Evolutionary conservation across 2,888 invertebrate genomes (phyloP).

Genomic region (Troilus luridus): DNA sequence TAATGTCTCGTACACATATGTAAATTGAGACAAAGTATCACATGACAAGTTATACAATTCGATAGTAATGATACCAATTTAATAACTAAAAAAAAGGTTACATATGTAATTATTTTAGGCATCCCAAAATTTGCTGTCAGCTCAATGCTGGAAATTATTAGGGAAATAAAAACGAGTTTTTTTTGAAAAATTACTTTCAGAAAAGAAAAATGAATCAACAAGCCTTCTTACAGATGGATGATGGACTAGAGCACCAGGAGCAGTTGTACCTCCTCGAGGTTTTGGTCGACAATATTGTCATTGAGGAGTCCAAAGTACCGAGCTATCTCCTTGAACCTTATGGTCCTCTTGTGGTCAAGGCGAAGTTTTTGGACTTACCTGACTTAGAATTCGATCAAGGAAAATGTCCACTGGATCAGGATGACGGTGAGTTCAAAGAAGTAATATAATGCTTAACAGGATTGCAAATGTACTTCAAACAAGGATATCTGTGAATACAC

Average conservation of each 20-base stretch:
- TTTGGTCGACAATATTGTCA: slow-evolving; percentile 56
- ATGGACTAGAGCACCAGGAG: slow-evolving; percentile 54
- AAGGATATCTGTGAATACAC: background rate
- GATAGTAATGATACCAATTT: background rate
- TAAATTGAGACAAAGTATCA: background rate
- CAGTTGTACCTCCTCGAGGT: slow-evolving; percentile 62
- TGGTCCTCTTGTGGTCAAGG: slow-evolving; percentile 58
- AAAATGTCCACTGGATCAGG: background rate
- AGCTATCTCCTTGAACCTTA: slow-evolving; percentile 39
- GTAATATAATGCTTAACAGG: background rate
- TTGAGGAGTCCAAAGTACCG: background rate
- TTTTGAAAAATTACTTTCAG: background rate
- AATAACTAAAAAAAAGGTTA: background rate
- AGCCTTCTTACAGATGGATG: slow-evolving; percentile 25
- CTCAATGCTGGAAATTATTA: slow-evolving; percentile 3
- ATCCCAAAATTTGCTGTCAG: background rate
- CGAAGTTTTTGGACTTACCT: slow-evolving; percentile 61
- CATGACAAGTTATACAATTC: background rate
- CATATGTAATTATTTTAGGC: slow-evolving; percentile 25
- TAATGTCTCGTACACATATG: slow-evolving; percentile 2
- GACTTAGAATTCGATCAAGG: slow-evolving; percentile 60
- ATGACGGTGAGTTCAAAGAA: background rate
- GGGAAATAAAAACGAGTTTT: background rate
- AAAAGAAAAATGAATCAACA: background rate
- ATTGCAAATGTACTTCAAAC: background rate